phyloP scores from a whole-genome alignment of 1,140 invertebrate species.

The Neocloeon triangulifer region DNA sequence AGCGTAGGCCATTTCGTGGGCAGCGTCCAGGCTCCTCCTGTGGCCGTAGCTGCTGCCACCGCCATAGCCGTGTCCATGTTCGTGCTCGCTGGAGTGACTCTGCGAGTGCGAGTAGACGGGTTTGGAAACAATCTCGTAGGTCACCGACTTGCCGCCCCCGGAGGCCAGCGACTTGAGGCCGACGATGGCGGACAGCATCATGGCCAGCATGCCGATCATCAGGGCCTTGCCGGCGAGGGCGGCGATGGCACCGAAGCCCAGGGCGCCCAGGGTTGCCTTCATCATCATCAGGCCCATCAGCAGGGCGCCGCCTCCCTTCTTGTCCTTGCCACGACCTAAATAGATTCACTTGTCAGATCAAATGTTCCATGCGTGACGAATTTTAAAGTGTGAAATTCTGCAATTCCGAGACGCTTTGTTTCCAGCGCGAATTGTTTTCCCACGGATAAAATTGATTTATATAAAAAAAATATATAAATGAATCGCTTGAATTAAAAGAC shows the following conservation, averaged over 20 bases:
- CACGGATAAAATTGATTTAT: too few species aligned
- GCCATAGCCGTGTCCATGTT: slow-evolving; percentile 24
- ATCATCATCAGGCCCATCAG: slow-evolving; percentile 34
- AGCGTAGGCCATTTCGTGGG: slow-evolving; percentile 1
- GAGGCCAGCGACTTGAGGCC: slow-evolving; percentile 33
- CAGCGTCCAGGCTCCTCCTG: slow-evolving; percentile 10
- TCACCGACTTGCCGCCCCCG: slow-evolving; percentile 44
- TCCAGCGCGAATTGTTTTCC: too few species aligned
- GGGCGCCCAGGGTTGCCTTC: slow-evolving; percentile 45
- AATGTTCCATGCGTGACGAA: too few species aligned
- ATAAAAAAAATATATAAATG: too few species aligned
- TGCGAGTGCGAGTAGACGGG: slow-evolving; percentile 48
- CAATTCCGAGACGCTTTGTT: too few species aligned
- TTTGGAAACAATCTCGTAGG: slow-evolving; percentile 63
- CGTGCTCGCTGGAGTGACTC: slow-evolving; percentile 45
- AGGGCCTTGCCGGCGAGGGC: slow-evolving; percentile 60
- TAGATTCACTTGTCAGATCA: too few species aligned
- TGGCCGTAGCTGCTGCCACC: slow-evolving; percentile 14
- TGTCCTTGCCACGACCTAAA: not conserved
- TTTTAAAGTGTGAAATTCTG: too few species aligned
- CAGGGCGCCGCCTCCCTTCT: slow-evolving; percentile 27
- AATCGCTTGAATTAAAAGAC: too few species aligned
- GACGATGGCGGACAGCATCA: slow-evolving; percentile 50
- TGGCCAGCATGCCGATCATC: slow-evolving; percentile 56
- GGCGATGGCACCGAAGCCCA: slow-evolving; percentile 50